phyloP scores from a whole-genome alignment of 2,113 vertebrate species.

The Danionella cerebrum region DNA sequence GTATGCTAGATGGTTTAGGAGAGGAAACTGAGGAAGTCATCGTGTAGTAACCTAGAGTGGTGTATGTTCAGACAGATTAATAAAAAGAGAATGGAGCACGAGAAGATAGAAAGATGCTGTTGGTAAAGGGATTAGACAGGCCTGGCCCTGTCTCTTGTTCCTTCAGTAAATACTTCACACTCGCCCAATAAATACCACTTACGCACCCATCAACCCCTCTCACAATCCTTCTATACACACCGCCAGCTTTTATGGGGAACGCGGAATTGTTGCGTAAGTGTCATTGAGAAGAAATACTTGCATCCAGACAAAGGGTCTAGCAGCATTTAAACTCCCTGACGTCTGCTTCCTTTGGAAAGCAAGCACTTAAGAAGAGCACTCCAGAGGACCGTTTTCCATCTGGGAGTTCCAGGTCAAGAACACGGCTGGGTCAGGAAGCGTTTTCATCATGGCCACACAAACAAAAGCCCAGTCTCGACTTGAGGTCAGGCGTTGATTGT shows the following conservation, averaged over 20 bases:
- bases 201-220: conserved; percentile 1
- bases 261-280: neutral
- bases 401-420: conserved; percentile 6
- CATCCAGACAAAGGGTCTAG: neutral
- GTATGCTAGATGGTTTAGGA: conserved; percentile 13
- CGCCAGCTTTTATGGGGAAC: neutral
- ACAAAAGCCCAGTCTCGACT: too few species aligned
- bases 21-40: neutral
- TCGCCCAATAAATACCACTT: conserved; percentile 17
- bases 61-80: conserved; percentile 5
- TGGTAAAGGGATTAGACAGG: conserved; percentile 7
- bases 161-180: conserved; percentile 24
- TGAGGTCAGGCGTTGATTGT: too few species aligned
- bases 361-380: conserved; percentile 23
- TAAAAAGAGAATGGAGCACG: neutral
- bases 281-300: conserved; percentile 1
- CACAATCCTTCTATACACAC: conserved; percentile 12
- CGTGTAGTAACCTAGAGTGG: conserved; percentile 26
- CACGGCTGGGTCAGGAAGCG: conserved; percentile 5
- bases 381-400: conserved; percentile 13
- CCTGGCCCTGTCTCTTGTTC: neutral
- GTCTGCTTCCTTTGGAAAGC: conserved; percentile 22
- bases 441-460: conserved; percentile 10
- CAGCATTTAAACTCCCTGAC: conserved; percentile 16
- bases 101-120: neutral